phyloP scores from a whole-genome alignment of 23 tunicate genomes.

The Trididemnum clinides region DNA sequence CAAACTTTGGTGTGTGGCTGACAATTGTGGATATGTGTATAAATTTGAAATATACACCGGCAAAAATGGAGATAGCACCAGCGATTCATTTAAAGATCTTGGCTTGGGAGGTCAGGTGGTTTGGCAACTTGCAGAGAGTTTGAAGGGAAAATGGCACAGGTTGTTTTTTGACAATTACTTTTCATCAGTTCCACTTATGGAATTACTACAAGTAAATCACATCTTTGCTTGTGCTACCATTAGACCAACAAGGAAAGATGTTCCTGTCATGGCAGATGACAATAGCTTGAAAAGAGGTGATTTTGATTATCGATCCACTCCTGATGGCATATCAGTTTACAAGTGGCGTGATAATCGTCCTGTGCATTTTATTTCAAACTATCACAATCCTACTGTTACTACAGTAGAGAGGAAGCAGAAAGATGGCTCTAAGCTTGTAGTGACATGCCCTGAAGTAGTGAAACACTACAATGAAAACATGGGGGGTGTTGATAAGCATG shows the following conservation, averaged over 20 bases:
- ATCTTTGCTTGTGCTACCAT: conserved; percentile 6
- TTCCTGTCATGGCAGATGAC: background rate
- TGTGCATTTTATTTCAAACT: conserved; percentile 17
- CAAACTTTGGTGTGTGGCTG: conserved; percentile 19
- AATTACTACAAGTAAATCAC: background rate
- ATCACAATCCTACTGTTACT: background rate
- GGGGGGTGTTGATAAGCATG: conserved; percentile 13
- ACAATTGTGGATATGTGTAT: background rate
- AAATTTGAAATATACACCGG: background rate
- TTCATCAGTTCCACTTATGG: background rate
- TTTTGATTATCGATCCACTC: background rate
- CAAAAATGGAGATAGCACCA: background rate
- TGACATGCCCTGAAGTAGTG: background rate
- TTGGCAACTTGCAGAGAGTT: background rate
- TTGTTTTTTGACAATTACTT: conserved; percentile 15
- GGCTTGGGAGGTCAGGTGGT: conserved; percentile 1
- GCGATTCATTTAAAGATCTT: no score
- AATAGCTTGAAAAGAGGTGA: conserved; percentile 23
- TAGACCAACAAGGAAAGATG: background rate
- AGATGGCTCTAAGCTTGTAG: background rate
- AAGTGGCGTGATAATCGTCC: conserved; percentile 14
- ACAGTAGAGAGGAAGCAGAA: conserved; percentile 22
- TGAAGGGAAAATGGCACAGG: background rate
- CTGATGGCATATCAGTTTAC: background rate
- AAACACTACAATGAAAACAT: conserved; percentile 22